Base-by-base conservation (phyloP, 2,888 invertebrate genomes). In the Cataglyphis albicans region DNA sequence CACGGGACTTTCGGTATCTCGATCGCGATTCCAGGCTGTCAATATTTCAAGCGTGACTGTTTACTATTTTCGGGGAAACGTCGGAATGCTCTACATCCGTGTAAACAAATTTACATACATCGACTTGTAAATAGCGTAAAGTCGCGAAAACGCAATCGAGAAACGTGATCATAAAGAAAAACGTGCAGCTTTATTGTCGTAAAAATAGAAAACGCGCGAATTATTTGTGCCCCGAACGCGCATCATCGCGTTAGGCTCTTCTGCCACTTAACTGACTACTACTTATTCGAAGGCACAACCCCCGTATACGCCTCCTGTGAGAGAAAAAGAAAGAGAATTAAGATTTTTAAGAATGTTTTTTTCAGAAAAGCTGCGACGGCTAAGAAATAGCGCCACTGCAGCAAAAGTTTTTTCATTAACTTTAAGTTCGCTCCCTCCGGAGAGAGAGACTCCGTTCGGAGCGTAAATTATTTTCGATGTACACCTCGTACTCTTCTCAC, bases 301-400 rank as follows among this genome's bases (percentile, higher is more conserved):
- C 78, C 18, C 55, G 32, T 68, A 3, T 15, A 80, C 32, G 44
- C n/a, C 55, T 68, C 7, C 52, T 52, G 52, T 52, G 52, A 52
- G 7, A n/a, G 52, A 52, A 52, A 52, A 65, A 44, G 48, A 59
- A 61, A 65, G 59, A 70, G 76, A 85, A 86, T 76, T 87, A 90
- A 89, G 87, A 85, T 84, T 85, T 78, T 90, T 88, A 63, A 92
- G 92, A 93, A 90, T 93, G 93, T 93, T 44, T 80, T 70, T 78
- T 93, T 93, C 93, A 93, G 93, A 93, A 88, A 76, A 87, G 81
- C 84, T 67, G 67, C 89, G 84, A 57, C 86, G 82, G 75, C 87
- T 84, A 84, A 80, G 82, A 81, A 86, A 83, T 83, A 87, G 81
- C 80, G 80, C 68, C 70, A 80, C 70, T 80, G 83, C 80, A 80